A percentile compares a stretch with the other conserved stretches of the same genome.
Conservation (phyloP, 1,140 invertebrate species). For the Megalonaias nervosa region DNA sequence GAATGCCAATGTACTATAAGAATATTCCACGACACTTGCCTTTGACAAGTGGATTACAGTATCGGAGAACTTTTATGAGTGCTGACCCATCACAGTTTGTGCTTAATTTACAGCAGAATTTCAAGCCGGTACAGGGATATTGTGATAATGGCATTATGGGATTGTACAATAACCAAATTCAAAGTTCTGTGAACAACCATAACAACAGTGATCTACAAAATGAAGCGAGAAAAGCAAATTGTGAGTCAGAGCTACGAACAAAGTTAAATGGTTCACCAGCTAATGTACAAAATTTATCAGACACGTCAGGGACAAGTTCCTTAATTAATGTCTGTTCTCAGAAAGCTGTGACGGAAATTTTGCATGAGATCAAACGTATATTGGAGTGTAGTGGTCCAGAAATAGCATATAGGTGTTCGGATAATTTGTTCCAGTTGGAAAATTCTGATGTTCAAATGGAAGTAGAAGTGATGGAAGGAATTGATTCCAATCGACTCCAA, state of each 20-base stretch:
- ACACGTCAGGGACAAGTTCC: slow-evolving; percentile 37
- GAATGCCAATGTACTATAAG: no score
- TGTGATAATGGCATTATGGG: slow-evolving; percentile 23
- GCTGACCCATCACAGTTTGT: no score
- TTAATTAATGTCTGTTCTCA: slow-evolving; percentile 48
- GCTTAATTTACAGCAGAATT: no score
- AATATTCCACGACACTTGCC: no score
- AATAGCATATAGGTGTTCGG: slow-evolving; percentile 69
- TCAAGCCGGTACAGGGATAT: no score
- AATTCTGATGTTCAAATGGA: slow-evolving; percentile 92
- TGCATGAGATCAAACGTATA: slow-evolving; percentile 86
- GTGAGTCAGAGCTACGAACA: slow-evolving; percentile 11
- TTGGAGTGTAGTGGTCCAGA: slow-evolving; percentile 84
- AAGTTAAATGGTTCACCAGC: slow-evolving; percentile 12
- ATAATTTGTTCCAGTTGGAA: slow-evolving; percentile 76
- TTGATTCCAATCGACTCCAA: slow-evolving; percentile 83
- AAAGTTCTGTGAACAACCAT: no score
- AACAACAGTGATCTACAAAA: slow-evolving; percentile 25
- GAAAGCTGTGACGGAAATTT: slow-evolving; percentile 76
- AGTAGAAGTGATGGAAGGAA: slow-evolving; percentile 80
- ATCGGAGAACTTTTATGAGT: no score
- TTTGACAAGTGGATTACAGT: no score
- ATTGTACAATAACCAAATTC: slow-evolving; percentile 13
- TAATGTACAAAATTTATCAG: slow-evolving; percentile 3
- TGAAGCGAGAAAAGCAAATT: not conserved